Base-by-base conservation (phyloP, 2,797 vertebrate genomes). In the Crotalus adamanteus region DNA sequence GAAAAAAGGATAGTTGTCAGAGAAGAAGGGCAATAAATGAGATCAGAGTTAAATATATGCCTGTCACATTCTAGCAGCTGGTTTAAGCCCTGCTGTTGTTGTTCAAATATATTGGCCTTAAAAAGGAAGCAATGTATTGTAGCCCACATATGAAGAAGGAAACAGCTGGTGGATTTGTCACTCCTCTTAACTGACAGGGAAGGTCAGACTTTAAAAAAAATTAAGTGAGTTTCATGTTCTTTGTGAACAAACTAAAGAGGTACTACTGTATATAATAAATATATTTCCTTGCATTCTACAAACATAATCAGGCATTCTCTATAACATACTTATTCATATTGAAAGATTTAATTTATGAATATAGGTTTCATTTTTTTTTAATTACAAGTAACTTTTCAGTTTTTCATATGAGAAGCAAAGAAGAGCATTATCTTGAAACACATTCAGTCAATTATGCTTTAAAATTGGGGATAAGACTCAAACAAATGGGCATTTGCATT, bases 81-180 rank as follows among this genome's bases (percentile, higher is more conserved):
- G 96, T 92, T 96, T 87, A 94, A 95, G 92, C 94, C 94, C 94
- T 97, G 95, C 95, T 97, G 96, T 97, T 96, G 96, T 97, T 97
- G 94, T 97, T 97, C 95, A 95, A 69, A 88, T 95, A 93, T 96
- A 94, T 95, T 96, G 96, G 95, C 92, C 96, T 97, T 97, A 97
- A 98, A 98, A 98, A 98, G 97, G 96, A 97, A 97, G 97, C 97
- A 96, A 98, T 98, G 97, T 95, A 98, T 98, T 96, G 98, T 98
- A 97, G 97, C 96, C 91, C 9, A 18, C 83, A 78, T 42, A 83
- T 83, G 20, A 47, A 92, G 95, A 95, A 94, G 94, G 94, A 94
- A 97, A 97, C 98, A 99, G 98, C 98, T 99, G 98, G 98, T 98
- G 96, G 96, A 94, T 98, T 98, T 98, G 98, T 99, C 98, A 98